A percentile compares a stretch with the other conserved stretches of the same genome.
phyloP scores from a whole-genome alignment of 2,797 vertebrate species.

The Enteromius radiatus region DNA sequence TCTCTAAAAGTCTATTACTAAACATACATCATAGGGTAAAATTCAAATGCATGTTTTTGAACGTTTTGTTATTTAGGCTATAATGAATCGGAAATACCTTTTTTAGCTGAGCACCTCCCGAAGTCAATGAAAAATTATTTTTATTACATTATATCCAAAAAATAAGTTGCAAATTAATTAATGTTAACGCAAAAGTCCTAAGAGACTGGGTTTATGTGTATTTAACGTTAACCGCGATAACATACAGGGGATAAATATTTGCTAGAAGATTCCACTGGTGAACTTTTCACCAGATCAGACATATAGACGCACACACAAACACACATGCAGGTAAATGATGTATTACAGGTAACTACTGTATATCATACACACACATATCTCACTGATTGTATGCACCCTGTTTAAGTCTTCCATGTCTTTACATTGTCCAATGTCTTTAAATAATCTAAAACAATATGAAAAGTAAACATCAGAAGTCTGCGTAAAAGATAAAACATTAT shows the following conservation, averaged over 20 bases:
- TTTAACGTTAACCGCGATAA: background rate
- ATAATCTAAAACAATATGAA: constrained; percentile 14
- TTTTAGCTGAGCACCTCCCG: background rate
- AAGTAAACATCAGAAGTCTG: constrained; percentile 31
- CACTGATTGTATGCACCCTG: constrained; percentile 32
- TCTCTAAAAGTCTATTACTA: constrained; percentile 16
- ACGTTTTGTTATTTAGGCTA: background rate
- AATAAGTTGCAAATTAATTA: background rate
- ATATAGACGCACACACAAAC: constrained; percentile 61
- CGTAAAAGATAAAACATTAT: background rate
- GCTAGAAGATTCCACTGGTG: constrained; percentile 13
- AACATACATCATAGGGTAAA: background rate
- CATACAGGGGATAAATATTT: constrained; percentile 26
- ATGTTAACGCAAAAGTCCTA: background rate
- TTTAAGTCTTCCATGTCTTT: constrained; percentile 2
- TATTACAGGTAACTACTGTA: constrained; percentile 15
- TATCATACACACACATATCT: constrained; percentile 34
- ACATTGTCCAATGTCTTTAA: background rate
- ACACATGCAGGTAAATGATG: constrained; percentile 45
- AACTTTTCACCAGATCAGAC: constrained; percentile 18
- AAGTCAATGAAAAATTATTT: background rate
- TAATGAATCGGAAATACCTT: background rate
- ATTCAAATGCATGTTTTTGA: background rate
- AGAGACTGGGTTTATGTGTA: background rate
- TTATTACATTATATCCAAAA: background rate